phyloP scores from a whole-genome alignment of 2,888 invertebrate species.

The Polydrusus cervinus region DNA sequence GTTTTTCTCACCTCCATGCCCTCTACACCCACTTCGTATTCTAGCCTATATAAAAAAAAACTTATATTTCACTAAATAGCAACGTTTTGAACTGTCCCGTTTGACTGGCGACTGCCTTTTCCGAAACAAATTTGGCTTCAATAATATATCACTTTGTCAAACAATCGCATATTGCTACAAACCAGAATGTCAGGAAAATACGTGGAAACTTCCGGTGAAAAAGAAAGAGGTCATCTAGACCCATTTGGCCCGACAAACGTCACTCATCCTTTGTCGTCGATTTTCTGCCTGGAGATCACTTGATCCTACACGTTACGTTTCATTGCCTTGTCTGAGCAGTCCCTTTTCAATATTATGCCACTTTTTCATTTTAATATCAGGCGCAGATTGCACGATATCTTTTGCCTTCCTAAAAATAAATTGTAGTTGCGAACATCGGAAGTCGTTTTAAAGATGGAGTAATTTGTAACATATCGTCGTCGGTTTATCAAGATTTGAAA shows the following conservation, averaged over 20 bases:
- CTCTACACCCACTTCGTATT: too few species aligned
- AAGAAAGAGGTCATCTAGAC: constrained; percentile 27
- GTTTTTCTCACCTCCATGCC: too few species aligned
- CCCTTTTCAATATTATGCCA: constrained; percentile 25
- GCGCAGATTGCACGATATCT: not conserved
- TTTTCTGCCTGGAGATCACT: constrained; percentile 27
- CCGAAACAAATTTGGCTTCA: not conserved
- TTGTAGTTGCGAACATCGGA: not conserved
- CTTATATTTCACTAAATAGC: too few species aligned
- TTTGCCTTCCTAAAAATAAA: not conserved
- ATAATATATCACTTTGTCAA: constrained; percentile 21
- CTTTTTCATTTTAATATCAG: constrained; percentile 11
- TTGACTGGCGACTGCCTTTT: constrained; percentile 3
- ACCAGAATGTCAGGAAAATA: constrained; percentile 22
- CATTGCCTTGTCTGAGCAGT: constrained; percentile 19
- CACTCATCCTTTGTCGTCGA: constrained; percentile 27
- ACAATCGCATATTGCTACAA: constrained; percentile 13
- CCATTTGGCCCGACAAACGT: constrained; percentile 29
- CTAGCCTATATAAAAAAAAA: too few species aligned
- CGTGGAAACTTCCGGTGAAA: constrained; percentile 16
- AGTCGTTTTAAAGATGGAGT: too few species aligned
- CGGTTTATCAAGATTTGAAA: too few species aligned
- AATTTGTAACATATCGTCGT: too few species aligned
- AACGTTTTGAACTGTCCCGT: too few species aligned
- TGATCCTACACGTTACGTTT: constrained; percentile 22